These are phyloP conservation scores for Noctuana brunneofusca DNA, from an alignment of 2,888 invertebrate genomes.

Conservation along the genomic window DNA sequence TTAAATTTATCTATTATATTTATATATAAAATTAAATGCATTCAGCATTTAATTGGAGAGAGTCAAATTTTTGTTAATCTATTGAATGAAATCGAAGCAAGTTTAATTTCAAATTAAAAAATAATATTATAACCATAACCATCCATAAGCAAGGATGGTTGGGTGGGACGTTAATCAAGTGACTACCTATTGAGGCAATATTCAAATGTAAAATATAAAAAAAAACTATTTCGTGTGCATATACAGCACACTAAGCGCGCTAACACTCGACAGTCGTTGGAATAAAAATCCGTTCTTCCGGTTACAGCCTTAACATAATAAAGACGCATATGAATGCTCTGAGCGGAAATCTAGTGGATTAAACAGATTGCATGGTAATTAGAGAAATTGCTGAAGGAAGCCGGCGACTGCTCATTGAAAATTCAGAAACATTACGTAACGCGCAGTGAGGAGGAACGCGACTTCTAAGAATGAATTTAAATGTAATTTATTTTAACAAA, in stretches of 20 bases:
- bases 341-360: slow-evolving; percentile 32
- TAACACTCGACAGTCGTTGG: not conserved
- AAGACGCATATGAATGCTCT: slow-evolving; percentile 31
- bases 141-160: no score
- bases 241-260: not conserved
- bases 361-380: slow-evolving; percentile 35
- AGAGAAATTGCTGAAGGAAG: slow-evolving; percentile 33
- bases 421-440: slow-evolving; percentile 24
- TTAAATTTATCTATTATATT: no score
- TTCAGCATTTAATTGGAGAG: not conserved
- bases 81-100: no score
- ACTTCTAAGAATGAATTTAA: slow-evolving; percentile 5
- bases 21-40: no score
- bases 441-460: not conserved
- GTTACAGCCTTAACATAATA: slow-evolving; percentile 28
- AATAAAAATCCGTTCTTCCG: slow-evolving; percentile 7
- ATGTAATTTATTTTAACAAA: not conserved
- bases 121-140: no score
- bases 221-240: not conserved
- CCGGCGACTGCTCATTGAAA: slow-evolving; percentile 31
- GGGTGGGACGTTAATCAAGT: no score
- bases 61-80: no score
- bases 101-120: no score
- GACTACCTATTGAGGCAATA: no score
- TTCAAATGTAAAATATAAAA: not conserved